These are phyloP conservation scores for Andrena bicolor DNA, from an alignment of 2,888 invertebrate species.

Conservation along the genomic window DNA sequence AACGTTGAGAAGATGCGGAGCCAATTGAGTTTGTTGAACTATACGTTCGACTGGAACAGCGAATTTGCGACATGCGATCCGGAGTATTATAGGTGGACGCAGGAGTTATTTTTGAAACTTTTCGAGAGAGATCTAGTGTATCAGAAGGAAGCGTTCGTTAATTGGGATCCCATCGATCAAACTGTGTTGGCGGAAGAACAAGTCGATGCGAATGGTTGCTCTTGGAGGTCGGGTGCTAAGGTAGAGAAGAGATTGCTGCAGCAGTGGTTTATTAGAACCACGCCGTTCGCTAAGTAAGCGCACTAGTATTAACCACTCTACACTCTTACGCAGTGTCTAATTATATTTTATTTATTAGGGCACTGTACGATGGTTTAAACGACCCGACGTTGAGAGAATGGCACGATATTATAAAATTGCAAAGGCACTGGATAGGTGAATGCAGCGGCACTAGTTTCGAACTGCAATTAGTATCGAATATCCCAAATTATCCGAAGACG, in stretches of 20 bases:
- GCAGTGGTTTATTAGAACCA: slow-evolving; percentile 98
- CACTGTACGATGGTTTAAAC: slow-evolving; percentile 89
- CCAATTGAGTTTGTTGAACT: slow-evolving; percentile 91
- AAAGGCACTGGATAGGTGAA: slow-evolving; percentile 96
- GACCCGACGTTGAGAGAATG: slow-evolving; percentile 91
- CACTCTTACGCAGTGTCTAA: background rate
- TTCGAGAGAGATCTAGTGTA: slow-evolving; percentile 94
- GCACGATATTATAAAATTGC: slow-evolving; percentile 93
- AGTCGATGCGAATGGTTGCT: slow-evolving; percentile 95
- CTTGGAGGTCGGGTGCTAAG: slow-evolving; percentile 98
- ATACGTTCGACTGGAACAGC: slow-evolving; percentile 96
- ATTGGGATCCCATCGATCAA: slow-evolving; percentile 99
- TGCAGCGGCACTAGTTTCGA: slow-evolving; percentile 92
- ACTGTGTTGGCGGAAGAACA: slow-evolving; percentile 99
- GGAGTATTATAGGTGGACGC: slow-evolving; percentile 98
- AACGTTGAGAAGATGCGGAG: slow-evolving; percentile 94
- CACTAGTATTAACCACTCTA: background rate
- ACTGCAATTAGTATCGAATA: slow-evolving; percentile 86
- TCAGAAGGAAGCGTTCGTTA: slow-evolving; percentile 94
- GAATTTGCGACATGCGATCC: slow-evolving; percentile 96
- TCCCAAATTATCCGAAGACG: slow-evolving; percentile 77
- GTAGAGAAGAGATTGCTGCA: slow-evolving; percentile 95
- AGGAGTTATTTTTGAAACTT: slow-evolving; percentile 95
- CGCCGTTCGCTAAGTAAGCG: slow-evolving; percentile 91
- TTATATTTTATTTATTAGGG: slow-evolving; percentile 72